These are phyloP conservation scores for Caenorhabditis sinica DNA, from an alignment of 2,888 invertebrate genomes.

Conservation along the genomic window DNA sequence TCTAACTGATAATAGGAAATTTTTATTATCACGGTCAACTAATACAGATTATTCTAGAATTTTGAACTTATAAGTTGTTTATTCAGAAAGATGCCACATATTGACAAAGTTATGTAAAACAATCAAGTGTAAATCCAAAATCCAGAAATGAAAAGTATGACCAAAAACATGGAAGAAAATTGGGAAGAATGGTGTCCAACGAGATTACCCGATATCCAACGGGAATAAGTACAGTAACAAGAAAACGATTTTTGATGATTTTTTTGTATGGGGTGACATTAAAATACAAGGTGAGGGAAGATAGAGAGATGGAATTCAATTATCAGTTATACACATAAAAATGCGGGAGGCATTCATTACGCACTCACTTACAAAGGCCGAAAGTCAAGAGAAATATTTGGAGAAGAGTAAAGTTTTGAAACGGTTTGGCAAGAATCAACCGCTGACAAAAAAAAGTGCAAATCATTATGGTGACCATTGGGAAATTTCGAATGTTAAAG, in stretches of 20 bases:
- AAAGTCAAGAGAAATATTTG: conserved; percentile 25
- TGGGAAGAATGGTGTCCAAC: not conserved
- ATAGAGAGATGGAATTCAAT: conserved; percentile 1
- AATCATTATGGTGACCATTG: conserved; percentile 7
- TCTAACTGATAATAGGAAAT: conserved; percentile 1
- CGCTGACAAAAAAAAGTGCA: conserved; percentile 18
- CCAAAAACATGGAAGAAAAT: not conserved
- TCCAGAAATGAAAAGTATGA: not conserved
- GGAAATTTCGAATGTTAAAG: not conserved
- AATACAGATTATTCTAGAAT: too few species aligned
- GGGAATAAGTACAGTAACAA: conserved; percentile 58
- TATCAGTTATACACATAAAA: conserved; percentile 50
- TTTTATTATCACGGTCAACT: too few species aligned
- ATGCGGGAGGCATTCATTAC: conserved; percentile 32
- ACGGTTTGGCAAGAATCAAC: not conserved
- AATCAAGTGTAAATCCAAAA: not conserved
- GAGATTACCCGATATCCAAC: conserved; percentile 52
- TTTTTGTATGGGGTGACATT: conserved; percentile 32
- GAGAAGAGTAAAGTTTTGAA: not conserved
- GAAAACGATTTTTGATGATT: conserved; percentile 15
- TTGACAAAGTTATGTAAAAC: not conserved
- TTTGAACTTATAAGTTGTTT: not conserved
- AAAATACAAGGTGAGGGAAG: conserved; percentile 6
- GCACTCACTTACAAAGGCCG: conserved; percentile 16
- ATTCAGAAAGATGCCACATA: not conserved